Percentiles rank a stretch among this genome's conserved stretches.
phyloP scores from a whole-genome alignment of 2,797 vertebrate species.

The Propithecus deckenii region DNA sequence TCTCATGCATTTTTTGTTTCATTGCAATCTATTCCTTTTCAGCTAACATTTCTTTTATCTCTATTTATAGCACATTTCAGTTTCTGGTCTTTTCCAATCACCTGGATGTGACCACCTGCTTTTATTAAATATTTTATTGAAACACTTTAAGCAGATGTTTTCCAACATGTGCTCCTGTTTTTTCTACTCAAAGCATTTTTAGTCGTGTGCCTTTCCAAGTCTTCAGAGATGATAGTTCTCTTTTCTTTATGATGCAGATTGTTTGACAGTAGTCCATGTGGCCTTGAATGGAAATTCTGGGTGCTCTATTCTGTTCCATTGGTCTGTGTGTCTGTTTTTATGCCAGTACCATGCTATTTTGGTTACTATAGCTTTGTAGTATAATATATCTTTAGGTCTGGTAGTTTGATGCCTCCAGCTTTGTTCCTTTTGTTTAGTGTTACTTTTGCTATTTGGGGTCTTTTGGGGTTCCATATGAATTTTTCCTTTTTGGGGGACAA shows the following conservation, averaged over 20 bases:
- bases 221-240: background rate
- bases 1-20: background rate
- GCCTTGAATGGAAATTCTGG: background rate
- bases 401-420: background rate
- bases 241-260: background rate
- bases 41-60: background rate
- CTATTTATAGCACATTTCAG: background rate
- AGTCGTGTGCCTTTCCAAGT: background rate
- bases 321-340: background rate
- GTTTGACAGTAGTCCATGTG: background rate
- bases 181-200: background rate
- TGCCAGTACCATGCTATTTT: background rate
- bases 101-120: background rate
- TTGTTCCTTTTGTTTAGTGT: background rate
- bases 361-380: background rate
- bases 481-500: background rate
- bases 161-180: background rate
- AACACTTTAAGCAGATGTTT: background rate
- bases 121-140: background rate
- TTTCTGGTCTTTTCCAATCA: background rate
- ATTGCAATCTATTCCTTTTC: background rate
- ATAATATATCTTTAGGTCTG: background rate
- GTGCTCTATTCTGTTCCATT: background rate
- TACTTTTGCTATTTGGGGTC: background rate
- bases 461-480: background rate